Evolutionary conservation across 2,888 invertebrate genomes (phyloP), one percentile per base, ranked within the genome.

Genomic region (Drosophila birchii): DNA sequence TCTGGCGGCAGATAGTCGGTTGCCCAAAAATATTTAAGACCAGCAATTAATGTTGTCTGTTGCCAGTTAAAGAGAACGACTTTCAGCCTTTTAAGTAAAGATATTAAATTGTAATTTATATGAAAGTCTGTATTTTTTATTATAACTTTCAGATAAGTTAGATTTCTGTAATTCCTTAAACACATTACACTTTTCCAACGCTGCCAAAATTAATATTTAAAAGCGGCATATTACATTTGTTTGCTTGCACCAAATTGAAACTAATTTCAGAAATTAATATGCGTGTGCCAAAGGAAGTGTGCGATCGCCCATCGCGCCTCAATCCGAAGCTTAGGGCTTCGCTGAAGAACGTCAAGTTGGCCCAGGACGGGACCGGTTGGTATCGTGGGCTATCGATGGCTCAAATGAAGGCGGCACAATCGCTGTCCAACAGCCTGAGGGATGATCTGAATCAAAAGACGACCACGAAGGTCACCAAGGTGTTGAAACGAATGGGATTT

Each of bases 361-460:
- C 68, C 6, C 39, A 39, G 18, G 36, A 39, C 16, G 9, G 18
- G 16, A 81, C 59, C 89, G 91, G 7, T 7, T 92, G 92, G 92
- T 92, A 83, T 78, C 90, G 92, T 1, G 90, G 85, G 8, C 63
- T 90, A 3, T 92, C 92, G 0, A 34, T 66, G 5, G 66, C 54
- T 20, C 92, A 92, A 75, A 54, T 88, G 45, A 41, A 51, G 3
- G 91, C 90, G 0, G 82, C 85, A 1, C 67, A 86, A 32, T 36
- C 45, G 0, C 54, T 92, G 1, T 56, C 73, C 0, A 62, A 62
- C 4, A 74, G 80, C 0, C 72, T 92, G 38, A 79, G 81, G 6
- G 91, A 91, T 26, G 92, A 92, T 60, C 63, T 78, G 14, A 77
- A 90, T 43, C 91, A 92, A 60, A 76, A 78, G 1, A 90, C 89